Percentiles rank a stretch among this genome's conserved stretches.
Evolutionary conservation across 2,113 vertebrate species (phyloP).

Genomic region (Motacilla tschutschensis): DNA sequence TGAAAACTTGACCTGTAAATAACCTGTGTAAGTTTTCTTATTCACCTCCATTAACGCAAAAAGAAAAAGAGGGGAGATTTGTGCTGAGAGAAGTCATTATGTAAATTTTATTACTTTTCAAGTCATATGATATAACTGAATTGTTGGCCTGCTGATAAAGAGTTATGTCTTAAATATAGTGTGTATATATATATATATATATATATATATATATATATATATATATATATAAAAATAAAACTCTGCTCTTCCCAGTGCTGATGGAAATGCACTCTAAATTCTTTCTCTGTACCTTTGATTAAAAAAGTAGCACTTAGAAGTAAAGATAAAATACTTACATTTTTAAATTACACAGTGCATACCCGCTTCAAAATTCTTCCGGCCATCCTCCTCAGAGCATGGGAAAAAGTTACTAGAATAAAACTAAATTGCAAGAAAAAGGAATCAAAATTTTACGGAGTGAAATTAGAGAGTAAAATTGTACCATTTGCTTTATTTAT

Average conservation of each 20-base stretch:
- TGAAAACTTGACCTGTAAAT: neutral
- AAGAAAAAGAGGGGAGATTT: neutral
- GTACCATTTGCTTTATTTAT: neutral
- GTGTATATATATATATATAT: neutral
- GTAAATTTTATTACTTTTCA: neutral
- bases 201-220: no score
- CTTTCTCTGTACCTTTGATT: neutral
- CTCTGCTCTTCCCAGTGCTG: neutral
- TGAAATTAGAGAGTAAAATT: neutral
- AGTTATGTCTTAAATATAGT: neutral
- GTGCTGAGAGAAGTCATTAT: neutral
- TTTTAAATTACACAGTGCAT: neutral
- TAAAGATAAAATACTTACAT: neutral
- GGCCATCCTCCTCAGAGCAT: neutral
- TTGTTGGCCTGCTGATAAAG: neutral
- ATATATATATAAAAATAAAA: neutral
- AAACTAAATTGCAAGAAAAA: neutral
- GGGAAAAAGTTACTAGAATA: neutral
- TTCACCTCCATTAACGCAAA: neutral
- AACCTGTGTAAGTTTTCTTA: neutral
- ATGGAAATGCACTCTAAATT: neutral
- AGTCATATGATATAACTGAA: neutral
- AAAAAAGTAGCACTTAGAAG: neutral
- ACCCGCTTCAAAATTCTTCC: neutral
- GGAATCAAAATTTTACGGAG: neutral